Evolutionary conservation across 2,797 vertebrate species (phyloP), one percentile per base, ranked within the genome.

Genomic region (Smutsia gigantea): DNA sequence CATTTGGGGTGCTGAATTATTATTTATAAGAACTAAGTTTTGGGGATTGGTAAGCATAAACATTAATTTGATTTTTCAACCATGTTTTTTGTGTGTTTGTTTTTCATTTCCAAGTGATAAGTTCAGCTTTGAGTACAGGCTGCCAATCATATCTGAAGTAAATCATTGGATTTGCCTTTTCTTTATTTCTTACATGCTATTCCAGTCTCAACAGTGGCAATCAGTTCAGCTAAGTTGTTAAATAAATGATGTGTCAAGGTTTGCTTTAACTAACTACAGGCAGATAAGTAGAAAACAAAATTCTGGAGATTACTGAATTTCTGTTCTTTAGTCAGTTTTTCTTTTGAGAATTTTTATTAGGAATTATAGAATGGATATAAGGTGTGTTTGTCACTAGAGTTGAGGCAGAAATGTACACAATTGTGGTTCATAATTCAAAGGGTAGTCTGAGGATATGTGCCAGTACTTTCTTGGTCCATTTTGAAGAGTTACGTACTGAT

Each of bases 321-420:
- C 14, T 74, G 8, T 23, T 57, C 23, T 77, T 85, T 23, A 29
- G 21, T 87, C 15, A 91, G 59, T 7, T 74, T 84, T 68, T 21
- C 39, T 59, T 74, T 77, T 59, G 42, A 86, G 61, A 96, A 93
- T 63, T 63, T 92, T 59, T 46, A 46, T 87, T 37, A 79, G 37
- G n/a, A 87, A 79, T 19, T 31, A 71, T 0, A 92, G 10, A 66
- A 57, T 42, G 49, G 31, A 27, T 69, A 4, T 51, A n/a, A 21
- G 10, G 31, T 68, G 3, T 87, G 19, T 64, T 34, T 61, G 15
- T 92, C 17, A 46, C 19, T 84, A n/a, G 18, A 12, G 7, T 19
- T 72, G 64, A 66, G 2, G 14, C 10, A 49, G 37, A 39, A 46
- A 57, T 46, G 8, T 23, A n/a, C 23, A 90, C 1, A 69, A 7